Base-by-base conservation (phyloP, 2,888 invertebrate species). In the Oscheius onirici region DNA sequence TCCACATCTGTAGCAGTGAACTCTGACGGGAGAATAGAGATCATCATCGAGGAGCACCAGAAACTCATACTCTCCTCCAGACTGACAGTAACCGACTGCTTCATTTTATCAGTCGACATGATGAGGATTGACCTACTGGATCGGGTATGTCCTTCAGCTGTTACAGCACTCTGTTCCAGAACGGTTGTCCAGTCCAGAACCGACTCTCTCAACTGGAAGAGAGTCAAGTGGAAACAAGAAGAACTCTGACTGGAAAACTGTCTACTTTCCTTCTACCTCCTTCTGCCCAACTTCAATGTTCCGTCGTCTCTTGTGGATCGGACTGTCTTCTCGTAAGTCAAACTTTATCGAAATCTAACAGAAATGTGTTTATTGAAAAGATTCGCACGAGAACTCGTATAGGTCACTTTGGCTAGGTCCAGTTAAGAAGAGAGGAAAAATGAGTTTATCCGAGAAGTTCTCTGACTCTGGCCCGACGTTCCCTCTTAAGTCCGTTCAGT, bases 391-490 rank as follows among this genome's bases (percentile, higher is more conserved):
- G 24, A 8, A 63, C 46, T 46, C 52, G 49, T 65, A 51, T 44
- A 34, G 34, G 34, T 34, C 34, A 22, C 15, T n/a, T 51, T 49
- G 40, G 40, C 52, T 65, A 58, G 22, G 13, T 28, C 43, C 43
- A 15, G n/a, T 24, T 0, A n/a, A 1, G 17, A 60, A 34, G 41
- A 43, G 24, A 15, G 22, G 61, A 40, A 41, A 43, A 58, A 58
- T 26, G 26, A 11, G 51, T 17, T 58, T 43, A 69, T 17, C 69
- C 69, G 51, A 69, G 69, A 1, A 69, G 60, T 40, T 69, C 69
- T 13, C 60, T 22, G 13, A 69, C 69, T 44, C 69, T 43, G 41
- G 52, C 69, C 26, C 69, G 69, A 28, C 69, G 44, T 40, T 69
- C 69, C 24, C 69, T 34, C 34, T 63, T 63, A 46, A 63, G 63